Base-by-base conservation (phyloP, 2,888 invertebrate species). In the Hydriomena furcata region DNA sequence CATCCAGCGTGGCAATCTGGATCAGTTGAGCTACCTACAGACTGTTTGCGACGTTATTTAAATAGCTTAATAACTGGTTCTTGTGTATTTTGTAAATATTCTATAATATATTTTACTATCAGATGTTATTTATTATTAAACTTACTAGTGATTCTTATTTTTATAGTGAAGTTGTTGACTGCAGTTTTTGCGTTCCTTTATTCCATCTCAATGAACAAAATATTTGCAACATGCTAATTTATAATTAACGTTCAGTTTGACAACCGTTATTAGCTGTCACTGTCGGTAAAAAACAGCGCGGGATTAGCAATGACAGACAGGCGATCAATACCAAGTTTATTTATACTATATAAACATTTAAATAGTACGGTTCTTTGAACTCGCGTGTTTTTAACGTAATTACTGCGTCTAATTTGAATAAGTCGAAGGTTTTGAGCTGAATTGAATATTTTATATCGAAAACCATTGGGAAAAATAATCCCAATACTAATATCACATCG, bases 211-310 rank as follows among this genome's bases (percentile, higher is more conserved):
- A 2, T 21, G 13, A 27, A 27, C 35, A 43, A 13, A 32, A 17
- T 1, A n/a, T 12, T 31, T 40, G 41, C 45, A 37, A 45, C 27
- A 36, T 52, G 28, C 23, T 37, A 51, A 51, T 51, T 48, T 37
- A 21, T 13, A 48, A 47, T 55, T 12, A 62, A 61, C 57, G 52
- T 56, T 40, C 8, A 10, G 34, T 17, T 54, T 62, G 65, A 64
- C 63, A 65, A 31, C 73, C 63, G 71, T 68, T 72, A 71, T 49
- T 30, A 36, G 30, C 51, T 63, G 62, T 63, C 63, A 68, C 51
- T 52, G 58, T 52, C 57, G 17, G 31, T 24, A 31, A 45, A 55
- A 52, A 57, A 56, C 11, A 21, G 55, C 40, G 45, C 52, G 35
- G 52, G 55, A 48, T 57, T 57, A 52, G 43, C 35, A 42, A 13